Percentiles rank a stretch among this genome's conserved stretches.
These are phyloP conservation scores for Phania funesta DNA, from an alignment of 2,888 invertebrate genomes.

Conservation along the genomic window DNA sequence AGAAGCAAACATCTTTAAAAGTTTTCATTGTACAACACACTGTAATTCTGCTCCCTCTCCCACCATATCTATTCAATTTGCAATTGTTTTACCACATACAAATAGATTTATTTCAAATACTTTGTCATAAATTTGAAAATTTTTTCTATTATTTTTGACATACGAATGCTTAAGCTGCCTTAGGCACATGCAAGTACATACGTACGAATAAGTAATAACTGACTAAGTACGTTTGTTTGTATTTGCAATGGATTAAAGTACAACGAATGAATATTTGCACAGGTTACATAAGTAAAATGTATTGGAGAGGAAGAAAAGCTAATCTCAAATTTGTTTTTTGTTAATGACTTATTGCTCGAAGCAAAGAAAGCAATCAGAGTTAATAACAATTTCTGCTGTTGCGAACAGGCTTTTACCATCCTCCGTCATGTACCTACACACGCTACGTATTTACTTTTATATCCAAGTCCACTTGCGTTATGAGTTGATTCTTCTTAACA, in stretches of 20 bases:
- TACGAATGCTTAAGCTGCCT: conserved; percentile 49
- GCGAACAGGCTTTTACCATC: neutral
- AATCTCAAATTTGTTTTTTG: conserved; percentile 68
- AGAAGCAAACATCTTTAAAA: neutral
- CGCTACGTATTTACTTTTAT: neutral
- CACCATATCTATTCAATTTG: conserved; percentile 18
- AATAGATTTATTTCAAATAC: conserved; percentile 48
- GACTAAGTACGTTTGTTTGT: conserved; percentile 1
- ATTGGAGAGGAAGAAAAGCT: conserved; percentile 56
- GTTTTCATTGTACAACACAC: neutral
- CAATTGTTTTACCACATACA: conserved; percentile 22
- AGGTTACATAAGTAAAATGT: conserved; percentile 28
- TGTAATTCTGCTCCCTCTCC: neutral
- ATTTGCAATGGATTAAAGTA: conserved; percentile 36
- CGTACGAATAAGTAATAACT: conserved; percentile 23
- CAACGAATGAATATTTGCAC: conserved; percentile 19
- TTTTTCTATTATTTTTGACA: conserved; percentile 46
- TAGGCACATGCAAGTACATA: conserved; percentile 23
- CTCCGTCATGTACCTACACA: neutral
- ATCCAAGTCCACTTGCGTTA: neutral
- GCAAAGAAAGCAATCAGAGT: conserved; percentile 69
- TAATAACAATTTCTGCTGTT: conserved; percentile 23
- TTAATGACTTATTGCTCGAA: conserved; percentile 69
- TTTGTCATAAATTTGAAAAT: conserved; percentile 56
- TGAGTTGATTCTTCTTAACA: conserved; percentile 10